A percentile compares a stretch with the other conserved stretches of the same genome.
phyloP scores from a whole-genome alignment of 2,888 invertebrate species.

The Stomorhina lunata region DNA sequence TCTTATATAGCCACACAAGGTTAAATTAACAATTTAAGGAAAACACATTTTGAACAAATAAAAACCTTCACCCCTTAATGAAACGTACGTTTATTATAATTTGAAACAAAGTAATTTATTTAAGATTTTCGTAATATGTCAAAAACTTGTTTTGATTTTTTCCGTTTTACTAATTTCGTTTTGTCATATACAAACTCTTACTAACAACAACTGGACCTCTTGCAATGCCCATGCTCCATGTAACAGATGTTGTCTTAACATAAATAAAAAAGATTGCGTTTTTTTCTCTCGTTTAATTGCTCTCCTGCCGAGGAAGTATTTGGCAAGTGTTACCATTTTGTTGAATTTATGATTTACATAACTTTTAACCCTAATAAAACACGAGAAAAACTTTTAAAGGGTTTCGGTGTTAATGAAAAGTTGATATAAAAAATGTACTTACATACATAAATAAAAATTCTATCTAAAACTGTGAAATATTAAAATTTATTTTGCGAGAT shows the following conservation, averaged over 20 bases:
- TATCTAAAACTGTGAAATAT: no score
- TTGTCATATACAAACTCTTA: background rate
- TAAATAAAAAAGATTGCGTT: background rate
- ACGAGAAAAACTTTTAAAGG: no score
- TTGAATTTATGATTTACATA: no score
- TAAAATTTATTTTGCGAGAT: no score
- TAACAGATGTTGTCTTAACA: background rate
- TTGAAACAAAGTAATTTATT: background rate
- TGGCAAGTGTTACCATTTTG: background rate
- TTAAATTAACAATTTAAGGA: background rate
- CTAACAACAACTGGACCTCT: background rate
- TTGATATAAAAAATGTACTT: no score
- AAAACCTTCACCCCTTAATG: background rate
- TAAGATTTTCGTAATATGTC: background rate
- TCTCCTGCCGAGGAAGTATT: background rate
- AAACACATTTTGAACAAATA: background rate
- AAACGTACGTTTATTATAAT: background rate
- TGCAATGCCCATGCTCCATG: background rate
- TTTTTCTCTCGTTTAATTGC: background rate
- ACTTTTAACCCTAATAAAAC: no score
- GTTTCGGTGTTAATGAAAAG: no score
- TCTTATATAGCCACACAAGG: background rate
- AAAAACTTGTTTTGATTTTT: background rate
- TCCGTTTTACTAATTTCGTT: background rate
- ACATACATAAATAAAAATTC: no score